Percentiles rank a stretch among this genome's conserved stretches.
Evolutionary conservation across 2,797 vertebrate species (phyloP).

Genomic region (Eulemur coronatus): DNA sequence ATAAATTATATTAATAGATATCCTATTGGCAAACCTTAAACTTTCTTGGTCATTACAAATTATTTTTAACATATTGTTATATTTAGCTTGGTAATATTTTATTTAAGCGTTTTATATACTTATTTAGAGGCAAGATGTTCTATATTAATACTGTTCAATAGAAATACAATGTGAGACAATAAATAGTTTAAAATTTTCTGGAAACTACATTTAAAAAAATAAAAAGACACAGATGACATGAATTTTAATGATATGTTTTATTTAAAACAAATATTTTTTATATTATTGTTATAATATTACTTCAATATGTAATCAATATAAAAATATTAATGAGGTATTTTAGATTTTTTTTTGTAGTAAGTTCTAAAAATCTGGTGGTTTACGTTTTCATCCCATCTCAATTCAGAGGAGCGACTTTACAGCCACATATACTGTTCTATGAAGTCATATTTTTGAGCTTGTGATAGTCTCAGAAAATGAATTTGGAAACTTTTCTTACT

Average conservation of each 20-base stretch:
- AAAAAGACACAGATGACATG: not conserved
- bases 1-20: not conserved
- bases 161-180: not conserved
- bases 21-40: not conserved
- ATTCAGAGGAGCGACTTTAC: not conserved
- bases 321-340: not conserved
- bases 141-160: not conserved
- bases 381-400: not conserved
- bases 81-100: not conserved
- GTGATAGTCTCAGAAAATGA: not conserved
- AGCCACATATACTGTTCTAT: not conserved
- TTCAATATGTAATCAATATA: not conserved
- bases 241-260: not conserved
- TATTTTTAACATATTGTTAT: not conserved
- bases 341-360: not conserved
- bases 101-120: not conserved
- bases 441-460: not conserved
- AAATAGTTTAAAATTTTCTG: not conserved
- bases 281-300: not conserved
- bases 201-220: not conserved
- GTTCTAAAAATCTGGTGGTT: not conserved
- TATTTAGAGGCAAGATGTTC: not conserved
- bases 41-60: not conserved
- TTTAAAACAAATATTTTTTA: not conserved
- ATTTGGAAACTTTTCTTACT: not conserved